phyloP scores from a whole-genome alignment of 1,140 invertebrate species.

The Drosophila tani region DNA sequence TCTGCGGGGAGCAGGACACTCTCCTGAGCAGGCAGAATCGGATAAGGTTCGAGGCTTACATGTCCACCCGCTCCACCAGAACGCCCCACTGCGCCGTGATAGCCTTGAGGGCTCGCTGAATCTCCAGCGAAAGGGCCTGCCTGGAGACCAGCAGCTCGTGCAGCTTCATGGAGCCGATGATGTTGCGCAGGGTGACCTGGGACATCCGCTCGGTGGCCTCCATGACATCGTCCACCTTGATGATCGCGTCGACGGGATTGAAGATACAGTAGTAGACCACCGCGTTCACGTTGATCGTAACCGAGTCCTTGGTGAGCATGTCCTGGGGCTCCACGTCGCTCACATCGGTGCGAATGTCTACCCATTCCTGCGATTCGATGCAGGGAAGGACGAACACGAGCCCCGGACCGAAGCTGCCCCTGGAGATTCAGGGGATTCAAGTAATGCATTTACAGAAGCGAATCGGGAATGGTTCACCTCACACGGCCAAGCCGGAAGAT shows the following conservation, averaged over 20 bases:
- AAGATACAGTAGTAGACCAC: conserved; percentile 91
- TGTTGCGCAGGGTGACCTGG: conserved; percentile 88
- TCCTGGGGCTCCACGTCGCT: conserved; percentile 90
- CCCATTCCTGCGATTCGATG: conserved; percentile 89
- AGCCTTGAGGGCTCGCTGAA: conserved; percentile 46
- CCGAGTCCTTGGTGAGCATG: conserved; percentile 91
- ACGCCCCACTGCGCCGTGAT: conserved; percentile 92
- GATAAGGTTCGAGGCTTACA: conserved; percentile 87
- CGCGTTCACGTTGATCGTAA: conserved; percentile 91
- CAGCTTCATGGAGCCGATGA: conserved; percentile 90
- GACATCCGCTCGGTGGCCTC: conserved; percentile 88
- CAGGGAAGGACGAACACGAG: conserved; percentile 91
- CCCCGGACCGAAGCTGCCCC: conserved; percentile 72
- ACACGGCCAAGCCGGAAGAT: conserved; percentile 94
- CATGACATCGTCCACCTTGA: conserved; percentile 92
- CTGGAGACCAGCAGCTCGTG: conserved; percentile 87
- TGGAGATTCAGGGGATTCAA: not conserved
- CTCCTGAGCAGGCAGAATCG: too few species aligned
- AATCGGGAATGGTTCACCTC: conserved; percentile 79
- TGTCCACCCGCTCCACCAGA: conserved; percentile 97
- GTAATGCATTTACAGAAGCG: conserved; percentile 47
- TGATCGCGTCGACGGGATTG: conserved; percentile 91
- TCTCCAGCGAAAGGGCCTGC: conserved; percentile 50
- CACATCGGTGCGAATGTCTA: conserved; percentile 90
- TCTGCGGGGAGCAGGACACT: conserved; percentile 85